These are phyloP conservation scores for Drosophila prostipennis DNA, from an alignment of 2,888 invertebrate genomes.

Conservation along the genomic window DNA sequence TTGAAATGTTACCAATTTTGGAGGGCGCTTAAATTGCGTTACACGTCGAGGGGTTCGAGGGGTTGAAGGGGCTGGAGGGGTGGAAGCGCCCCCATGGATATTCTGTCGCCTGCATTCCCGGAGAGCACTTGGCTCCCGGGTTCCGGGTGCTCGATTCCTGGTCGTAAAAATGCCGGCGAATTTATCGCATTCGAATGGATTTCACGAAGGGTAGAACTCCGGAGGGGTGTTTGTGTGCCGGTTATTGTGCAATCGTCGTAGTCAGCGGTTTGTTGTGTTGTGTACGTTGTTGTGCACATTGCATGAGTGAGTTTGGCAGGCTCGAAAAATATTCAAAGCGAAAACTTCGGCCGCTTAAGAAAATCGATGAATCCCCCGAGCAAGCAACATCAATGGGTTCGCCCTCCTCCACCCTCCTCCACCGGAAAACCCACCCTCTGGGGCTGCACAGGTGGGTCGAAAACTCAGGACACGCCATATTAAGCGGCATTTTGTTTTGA, in stretches of 20 bases:
- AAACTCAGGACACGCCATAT: conserved; percentile 64
- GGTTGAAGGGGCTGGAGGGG: no score
- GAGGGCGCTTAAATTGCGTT: conserved; percentile 70
- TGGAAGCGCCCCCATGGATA: conserved; percentile 12
- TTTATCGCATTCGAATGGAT: conserved; percentile 75
- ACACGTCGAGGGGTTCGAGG: conserved; percentile 31
- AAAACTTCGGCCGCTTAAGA: conserved; percentile 65
- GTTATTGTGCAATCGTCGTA: conserved; percentile 53
- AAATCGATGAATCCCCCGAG: conserved; percentile 59
- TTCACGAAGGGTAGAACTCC: conserved; percentile 45
- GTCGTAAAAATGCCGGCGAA: conserved; percentile 75
- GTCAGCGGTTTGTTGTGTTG: conserved; percentile 28
- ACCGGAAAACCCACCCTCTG: conserved; percentile 21
- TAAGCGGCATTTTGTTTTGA: conserved; percentile 77
- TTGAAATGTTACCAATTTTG: conserved; percentile 72
- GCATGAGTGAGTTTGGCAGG: conserved; percentile 60
- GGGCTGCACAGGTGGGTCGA: conserved; percentile 60
- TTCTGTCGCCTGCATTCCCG: conserved; percentile 55
- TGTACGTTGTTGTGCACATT: conserved; percentile 51
- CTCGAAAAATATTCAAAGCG: conserved; percentile 36
- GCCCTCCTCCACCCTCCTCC: not conserved
- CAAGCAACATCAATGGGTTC: conserved; percentile 12
- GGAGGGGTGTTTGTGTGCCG: conserved; percentile 37
- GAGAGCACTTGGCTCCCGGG: conserved; percentile 21
- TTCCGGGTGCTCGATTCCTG: conserved; percentile 25